Conservation (phyloP, 2,113 vertebrate genomes). For the Passerina amoena region DNA sequence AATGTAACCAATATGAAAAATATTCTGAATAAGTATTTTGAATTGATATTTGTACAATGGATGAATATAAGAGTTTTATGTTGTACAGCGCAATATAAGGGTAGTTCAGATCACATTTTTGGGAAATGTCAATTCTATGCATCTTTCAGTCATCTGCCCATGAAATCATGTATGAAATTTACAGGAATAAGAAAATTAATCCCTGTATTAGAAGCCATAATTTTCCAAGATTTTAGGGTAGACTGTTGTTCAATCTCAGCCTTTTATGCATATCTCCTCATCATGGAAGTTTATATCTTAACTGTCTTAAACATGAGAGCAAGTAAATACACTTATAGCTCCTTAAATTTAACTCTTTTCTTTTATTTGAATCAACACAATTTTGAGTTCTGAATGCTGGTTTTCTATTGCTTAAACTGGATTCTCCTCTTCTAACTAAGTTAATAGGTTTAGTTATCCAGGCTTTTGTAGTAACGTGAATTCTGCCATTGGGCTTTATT, state of each 20-base stretch:
- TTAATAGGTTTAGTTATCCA: background rate
- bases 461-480: background rate
- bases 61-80: background rate
- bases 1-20: background rate
- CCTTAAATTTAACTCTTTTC: background rate
- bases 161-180: background rate
- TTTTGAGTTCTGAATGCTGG: background rate
- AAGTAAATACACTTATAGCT: background rate
- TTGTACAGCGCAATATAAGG: background rate
- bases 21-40: background rate
- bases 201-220: background rate
- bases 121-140: background rate
- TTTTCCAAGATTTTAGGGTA: background rate
- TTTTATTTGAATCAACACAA: background rate
- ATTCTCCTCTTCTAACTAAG: background rate
- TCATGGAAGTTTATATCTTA: background rate
- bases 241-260: background rate
- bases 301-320: background rate
- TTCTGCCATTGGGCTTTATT: background rate
- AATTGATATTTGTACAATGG: background rate
- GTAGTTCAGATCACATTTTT: background rate
- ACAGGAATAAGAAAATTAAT: background rate
- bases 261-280: fast-evolving
- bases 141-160: background rate
- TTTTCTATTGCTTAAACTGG: background rate